Conservation (phyloP, 1,140 invertebrate species). For the Metaphire vulgaris region DNA sequence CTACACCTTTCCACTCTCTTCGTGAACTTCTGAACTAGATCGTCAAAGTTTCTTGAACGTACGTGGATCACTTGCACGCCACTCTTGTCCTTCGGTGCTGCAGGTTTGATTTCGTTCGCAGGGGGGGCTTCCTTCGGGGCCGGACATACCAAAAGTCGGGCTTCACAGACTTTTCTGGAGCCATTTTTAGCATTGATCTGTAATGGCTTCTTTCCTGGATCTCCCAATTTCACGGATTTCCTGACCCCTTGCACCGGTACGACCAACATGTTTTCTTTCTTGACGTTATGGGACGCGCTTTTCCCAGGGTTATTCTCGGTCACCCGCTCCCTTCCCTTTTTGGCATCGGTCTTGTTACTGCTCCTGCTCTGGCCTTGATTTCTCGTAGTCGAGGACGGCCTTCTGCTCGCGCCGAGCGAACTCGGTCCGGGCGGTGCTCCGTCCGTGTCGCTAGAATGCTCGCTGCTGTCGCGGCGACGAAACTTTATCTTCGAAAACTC, state of each 20-base stretch:
- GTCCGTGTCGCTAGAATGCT: slow-evolving; percentile 52
- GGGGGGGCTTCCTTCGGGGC: not conserved
- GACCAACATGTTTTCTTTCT: not conserved
- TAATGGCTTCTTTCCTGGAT: not conserved
- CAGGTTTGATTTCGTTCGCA: no score
- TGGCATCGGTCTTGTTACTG: not conserved
- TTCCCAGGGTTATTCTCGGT: not conserved
- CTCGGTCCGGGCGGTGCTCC: not conserved
- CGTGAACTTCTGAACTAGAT: not conserved
- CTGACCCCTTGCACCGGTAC: not conserved
- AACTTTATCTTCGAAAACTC: slow-evolving; percentile 61
- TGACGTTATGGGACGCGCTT: not conserved
- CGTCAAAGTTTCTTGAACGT: not conserved
- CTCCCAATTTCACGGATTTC: not conserved
- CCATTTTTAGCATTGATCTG: not conserved
- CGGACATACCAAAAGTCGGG: not conserved
- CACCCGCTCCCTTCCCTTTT: not conserved
- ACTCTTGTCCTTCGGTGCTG: not conserved
- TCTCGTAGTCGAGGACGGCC: not conserved
- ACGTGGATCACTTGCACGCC: not conserved
- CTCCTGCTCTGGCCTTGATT: not conserved
- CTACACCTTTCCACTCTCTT: not conserved
- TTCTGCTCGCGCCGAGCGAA: not conserved
- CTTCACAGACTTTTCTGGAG: not conserved
- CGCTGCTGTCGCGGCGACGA: slow-evolving; percentile 47